Base-by-base conservation (phyloP, 1,140 invertebrate species). In the Nylanderia fulva region DNA sequence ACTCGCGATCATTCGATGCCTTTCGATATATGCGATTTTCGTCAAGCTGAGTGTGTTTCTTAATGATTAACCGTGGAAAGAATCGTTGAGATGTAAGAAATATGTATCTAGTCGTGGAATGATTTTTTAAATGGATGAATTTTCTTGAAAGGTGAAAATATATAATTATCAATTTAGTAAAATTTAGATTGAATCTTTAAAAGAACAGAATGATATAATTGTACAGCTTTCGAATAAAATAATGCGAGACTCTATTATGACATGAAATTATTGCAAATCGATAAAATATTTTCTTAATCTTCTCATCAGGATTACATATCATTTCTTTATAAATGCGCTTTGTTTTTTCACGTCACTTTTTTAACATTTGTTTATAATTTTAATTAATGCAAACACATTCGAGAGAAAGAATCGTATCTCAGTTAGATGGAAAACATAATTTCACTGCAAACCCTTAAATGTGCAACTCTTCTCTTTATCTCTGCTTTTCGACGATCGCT, bases 1-100 rank as follows among this genome's bases (percentile, higher is more conserved):
- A 63, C 88, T 84, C 82, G 80, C 84, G 29, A 48, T 58, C 63
- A 71, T 83, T 29, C 54, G 29, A 52, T 29, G 21, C n/a, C 56
- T 45, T 56, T 0, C 42, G 63, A 80, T 36, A 80, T 36, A 15
- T 58, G 24, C 48, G 66, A 82, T 72, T 58, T 39, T 82, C 39
- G 29, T 15, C 1, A 18, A 58, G 24, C 29, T 42, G 77, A 42
- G 13, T 48, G 58, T 27, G 11, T 48, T 52, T 33, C 7, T 27
- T 13, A 9, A 27, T 33, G 8, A 69, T 52, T 69, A 71, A 13
- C 11, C 68, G 5, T 15, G 42, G 7, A n/a, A 2, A 21, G 33
- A 36, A 39, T 24, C 24, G 33, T 9, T n/a, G 18, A 60, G 1
- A 60, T 27, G 15, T 21, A 27, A 27, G 4, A 60, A 24, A 60